These are phyloP conservation scores for Antedon mediterranea DNA, from an alignment of 53 echinoderm and acorn worm species.

Conservation along the genomic window DNA sequence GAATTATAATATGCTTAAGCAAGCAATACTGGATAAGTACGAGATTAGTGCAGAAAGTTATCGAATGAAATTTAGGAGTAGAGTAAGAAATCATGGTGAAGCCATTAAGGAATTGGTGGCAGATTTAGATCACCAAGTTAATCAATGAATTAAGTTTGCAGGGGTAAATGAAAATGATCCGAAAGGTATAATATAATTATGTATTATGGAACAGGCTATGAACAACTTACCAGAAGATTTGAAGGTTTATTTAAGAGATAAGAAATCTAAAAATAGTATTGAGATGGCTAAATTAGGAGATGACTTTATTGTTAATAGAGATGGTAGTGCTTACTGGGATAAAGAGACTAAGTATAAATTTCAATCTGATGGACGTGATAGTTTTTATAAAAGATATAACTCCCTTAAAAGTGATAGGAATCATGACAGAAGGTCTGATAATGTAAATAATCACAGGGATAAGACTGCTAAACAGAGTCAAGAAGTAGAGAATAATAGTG, in stretches of 20 bases:
- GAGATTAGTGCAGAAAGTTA: constrained; percentile 16
- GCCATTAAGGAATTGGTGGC: neutral
- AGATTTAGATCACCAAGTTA: constrained; percentile 2
- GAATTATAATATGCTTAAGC: constrained; percentile 4
- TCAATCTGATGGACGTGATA: too few relatives aligned
- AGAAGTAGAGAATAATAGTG: too few relatives aligned
- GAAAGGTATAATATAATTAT: constrained; percentile 2
- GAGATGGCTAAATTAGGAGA: too few relatives aligned
- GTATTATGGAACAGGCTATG: constrained; percentile 17
- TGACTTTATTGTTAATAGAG: too few relatives aligned
- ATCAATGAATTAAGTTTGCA: constrained; percentile 5
- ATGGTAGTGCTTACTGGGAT: too few relatives aligned
- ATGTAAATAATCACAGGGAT: too few relatives aligned
- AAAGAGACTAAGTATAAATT: too few relatives aligned
- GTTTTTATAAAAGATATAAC: too few relatives aligned
- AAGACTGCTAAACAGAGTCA: too few relatives aligned
- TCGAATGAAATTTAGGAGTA: neutral
- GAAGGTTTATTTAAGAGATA: constrained; percentile 12
- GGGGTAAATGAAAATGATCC: neutral
- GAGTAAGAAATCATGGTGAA: neutral
- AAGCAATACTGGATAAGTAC: constrained; percentile 9
- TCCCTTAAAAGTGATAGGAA: too few relatives aligned
- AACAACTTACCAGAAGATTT: constrained; percentile 9
- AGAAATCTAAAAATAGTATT: neutral
- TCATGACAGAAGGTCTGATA: too few relatives aligned